Evolutionary conservation across 2,113 vertebrate genomes (phyloP).

Genomic region (Pheucticus melanocephalus): DNA sequence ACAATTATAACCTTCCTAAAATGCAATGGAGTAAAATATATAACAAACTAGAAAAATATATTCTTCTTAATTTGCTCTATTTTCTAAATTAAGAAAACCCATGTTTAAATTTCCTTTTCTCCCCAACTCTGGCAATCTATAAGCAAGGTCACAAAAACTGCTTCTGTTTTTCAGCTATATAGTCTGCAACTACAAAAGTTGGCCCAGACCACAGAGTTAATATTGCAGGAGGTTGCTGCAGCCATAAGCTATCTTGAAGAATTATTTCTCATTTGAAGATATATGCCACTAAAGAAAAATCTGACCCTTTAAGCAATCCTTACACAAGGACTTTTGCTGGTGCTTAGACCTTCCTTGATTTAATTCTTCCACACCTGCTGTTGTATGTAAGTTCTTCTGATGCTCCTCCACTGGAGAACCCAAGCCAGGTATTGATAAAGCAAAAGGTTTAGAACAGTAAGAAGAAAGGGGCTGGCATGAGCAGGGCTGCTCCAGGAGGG

Average conservation of each 20-base stretch:
- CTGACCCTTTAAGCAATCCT: not conserved
- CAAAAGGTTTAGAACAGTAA: not conserved
- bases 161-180: not conserved
- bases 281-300: not conserved
- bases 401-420: not conserved
- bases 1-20: not conserved
- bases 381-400: accelerated
- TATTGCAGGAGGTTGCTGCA: not conserved
- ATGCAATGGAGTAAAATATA: not conserved
- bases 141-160: not conserved
- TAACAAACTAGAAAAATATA: not conserved
- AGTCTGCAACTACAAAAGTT: not conserved
- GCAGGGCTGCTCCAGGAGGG: not conserved
- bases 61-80: not conserved
- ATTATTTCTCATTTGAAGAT: not conserved
- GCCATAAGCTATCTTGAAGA: not conserved
- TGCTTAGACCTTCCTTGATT: not conserved
- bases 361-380: not conserved
- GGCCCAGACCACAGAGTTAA: not conserved
- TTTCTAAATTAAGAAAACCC: not conserved
- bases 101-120: not conserved
- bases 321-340: not conserved
- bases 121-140: not conserved
- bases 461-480: accelerated
- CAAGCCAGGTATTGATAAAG: not conserved